These are phyloP conservation scores for Rachycentron canadum DNA, from an alignment of 2,797 vertebrate species.

Conservation along the genomic window DNA sequence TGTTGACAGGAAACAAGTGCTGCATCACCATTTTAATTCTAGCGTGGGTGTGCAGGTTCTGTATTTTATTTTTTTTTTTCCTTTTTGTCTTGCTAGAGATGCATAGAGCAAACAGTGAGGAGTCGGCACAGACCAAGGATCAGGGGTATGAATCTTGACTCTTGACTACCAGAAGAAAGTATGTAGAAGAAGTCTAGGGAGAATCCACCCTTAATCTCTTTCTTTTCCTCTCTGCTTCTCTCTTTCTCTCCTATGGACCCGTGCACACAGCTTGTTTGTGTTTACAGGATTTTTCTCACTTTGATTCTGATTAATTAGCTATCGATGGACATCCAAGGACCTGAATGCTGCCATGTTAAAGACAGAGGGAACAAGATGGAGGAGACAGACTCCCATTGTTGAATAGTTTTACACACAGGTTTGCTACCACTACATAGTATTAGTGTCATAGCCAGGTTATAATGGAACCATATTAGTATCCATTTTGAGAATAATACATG, in stretches of 20 bases:
- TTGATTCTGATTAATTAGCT: slow-evolving; percentile 72
- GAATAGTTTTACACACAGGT: slow-evolving; percentile 27
- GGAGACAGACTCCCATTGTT: slow-evolving; percentile 36
- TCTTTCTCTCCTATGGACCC: slow-evolving; percentile 50
- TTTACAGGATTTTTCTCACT: slow-evolving; percentile 74
- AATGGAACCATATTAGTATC: not conserved
- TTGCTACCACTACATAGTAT: slow-evolving; percentile 14
- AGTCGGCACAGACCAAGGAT: slow-evolving; percentile 54
- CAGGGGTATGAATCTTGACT: slow-evolving; percentile 71
- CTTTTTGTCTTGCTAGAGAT: slow-evolving; percentile 45
- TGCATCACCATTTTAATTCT: slow-evolving; percentile 80
- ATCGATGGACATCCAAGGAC: slow-evolving; percentile 41
- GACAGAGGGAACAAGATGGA: slow-evolving; percentile 32
- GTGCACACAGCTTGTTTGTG: slow-evolving; percentile 39
- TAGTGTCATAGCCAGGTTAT: not conserved
- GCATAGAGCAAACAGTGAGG: slow-evolving; percentile 37
- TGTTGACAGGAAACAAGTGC: slow-evolving; percentile 77
- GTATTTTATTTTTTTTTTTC: slow-evolving; percentile 9
- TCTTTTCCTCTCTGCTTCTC: slow-evolving; percentile 37
- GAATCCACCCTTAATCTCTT: slow-evolving; percentile 61
- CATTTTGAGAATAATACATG: not conserved
- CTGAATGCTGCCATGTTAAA: slow-evolving; percentile 29
- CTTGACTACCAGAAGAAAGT: slow-evolving; percentile 56
- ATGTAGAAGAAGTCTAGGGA: slow-evolving; percentile 50
- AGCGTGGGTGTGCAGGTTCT: slow-evolving; percentile 55